A percentile compares a stretch with the other conserved stretches of the same genome.
These are phyloP conservation scores for Pseudoips prasinana DNA, from an alignment of 2,888 invertebrate genomes.

Conservation along the genomic window DNA sequence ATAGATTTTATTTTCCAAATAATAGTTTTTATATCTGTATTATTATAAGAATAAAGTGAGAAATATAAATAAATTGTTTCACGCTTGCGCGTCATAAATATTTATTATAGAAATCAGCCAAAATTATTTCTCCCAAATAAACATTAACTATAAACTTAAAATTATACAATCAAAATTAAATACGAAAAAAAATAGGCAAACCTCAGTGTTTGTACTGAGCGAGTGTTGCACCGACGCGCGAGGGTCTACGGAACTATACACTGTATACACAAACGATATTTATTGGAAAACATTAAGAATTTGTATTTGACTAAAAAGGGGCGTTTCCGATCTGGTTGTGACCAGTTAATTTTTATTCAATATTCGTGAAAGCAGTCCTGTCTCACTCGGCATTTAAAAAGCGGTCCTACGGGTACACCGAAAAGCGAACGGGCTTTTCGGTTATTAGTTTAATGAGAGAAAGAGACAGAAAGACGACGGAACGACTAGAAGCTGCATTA, in stretches of 20 bases:
- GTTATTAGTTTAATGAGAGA: no score
- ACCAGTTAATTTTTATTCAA: no score
- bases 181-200: conserved; percentile 52
- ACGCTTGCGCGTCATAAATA: conserved; percentile 70
- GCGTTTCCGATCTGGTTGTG: no score
- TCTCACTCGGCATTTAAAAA: no score
- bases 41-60: conserved; percentile 28
- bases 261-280: background rate
- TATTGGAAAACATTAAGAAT: no score
- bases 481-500: no score
- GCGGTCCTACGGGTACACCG: no score
- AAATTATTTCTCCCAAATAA: conserved; percentile 74
- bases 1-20: conserved; percentile 37
- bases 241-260: conserved; percentile 4
- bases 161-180: conserved; percentile 55
- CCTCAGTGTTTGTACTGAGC: conserved; percentile 21
- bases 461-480: no score
- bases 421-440: no score
- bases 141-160: conserved; percentile 70
- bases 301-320: no score
- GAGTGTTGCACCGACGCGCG: conserved; percentile 11
- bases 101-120: conserved; percentile 77
- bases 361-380: no score
- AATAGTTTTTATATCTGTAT: conserved; percentile 25
- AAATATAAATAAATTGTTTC: conserved; percentile 38